Conservation (phyloP, 2,888 invertebrate genomes). For the Drosophila ustulata region DNA sequence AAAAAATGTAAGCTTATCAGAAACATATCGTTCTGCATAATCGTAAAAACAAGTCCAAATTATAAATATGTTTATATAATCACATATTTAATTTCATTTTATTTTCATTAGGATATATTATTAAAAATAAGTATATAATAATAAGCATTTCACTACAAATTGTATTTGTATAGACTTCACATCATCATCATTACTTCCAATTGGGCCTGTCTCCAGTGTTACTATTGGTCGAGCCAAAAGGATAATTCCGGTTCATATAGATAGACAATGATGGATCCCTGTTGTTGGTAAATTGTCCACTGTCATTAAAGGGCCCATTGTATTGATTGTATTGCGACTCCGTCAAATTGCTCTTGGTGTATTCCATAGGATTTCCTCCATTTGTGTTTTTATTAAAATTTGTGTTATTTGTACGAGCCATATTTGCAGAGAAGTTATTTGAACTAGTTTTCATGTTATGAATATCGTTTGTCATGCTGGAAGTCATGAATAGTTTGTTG, state of each 20-base stretch:
- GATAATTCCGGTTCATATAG: neutral
- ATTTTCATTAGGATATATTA: neutral
- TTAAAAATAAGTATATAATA: conserved; percentile 10
- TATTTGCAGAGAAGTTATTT: conserved; percentile 47
- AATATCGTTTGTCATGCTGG: conserved; percentile 12
- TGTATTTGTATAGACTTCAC: conserved; percentile 1
- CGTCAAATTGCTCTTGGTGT: conserved; percentile 11
- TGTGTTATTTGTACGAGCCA: conserved; percentile 44
- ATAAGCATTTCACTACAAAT: conserved; percentile 2
- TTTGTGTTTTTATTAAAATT: conserved; percentile 26
- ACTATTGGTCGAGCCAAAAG: conserved; percentile 9
- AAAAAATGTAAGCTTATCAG: neutral
- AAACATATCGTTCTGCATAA: neutral
- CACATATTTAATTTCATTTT: conserved; percentile 7
- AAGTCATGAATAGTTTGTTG: conserved; percentile 15
- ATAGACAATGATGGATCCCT: conserved; percentile 8
- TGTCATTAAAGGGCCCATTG: conserved; percentile 5
- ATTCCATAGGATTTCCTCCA: conserved; percentile 10
- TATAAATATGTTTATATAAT: conserved; percentile 7
- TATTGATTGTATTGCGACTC: conserved; percentile 26
- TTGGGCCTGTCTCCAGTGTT: conserved; percentile 4
- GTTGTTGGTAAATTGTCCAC: conserved; percentile 7
- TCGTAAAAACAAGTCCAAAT: neutral
- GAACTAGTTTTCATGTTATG: conserved; percentile 41
- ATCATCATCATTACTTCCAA: conserved; percentile 21